A percentile compares a stretch with the other conserved stretches of the same genome.
Conservation (phyloP, 2,888 invertebrate genomes). For the Cheilosia vulpina region DNA sequence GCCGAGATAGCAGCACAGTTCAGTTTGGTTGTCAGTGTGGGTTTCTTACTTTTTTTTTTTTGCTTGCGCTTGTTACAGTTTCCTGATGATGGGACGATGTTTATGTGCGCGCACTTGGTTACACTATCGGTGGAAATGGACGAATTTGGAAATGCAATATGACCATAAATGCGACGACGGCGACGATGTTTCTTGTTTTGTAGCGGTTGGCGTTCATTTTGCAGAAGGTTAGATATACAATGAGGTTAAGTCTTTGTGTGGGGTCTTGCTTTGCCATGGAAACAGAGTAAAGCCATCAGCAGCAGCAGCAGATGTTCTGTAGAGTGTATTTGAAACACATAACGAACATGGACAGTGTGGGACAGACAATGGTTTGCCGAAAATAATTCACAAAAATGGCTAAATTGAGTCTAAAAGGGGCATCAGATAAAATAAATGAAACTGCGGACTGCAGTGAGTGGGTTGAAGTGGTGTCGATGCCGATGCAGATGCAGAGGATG, state of each 20-base stretch:
- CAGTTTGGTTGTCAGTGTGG: not conserved
- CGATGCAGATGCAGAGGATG: not conserved
- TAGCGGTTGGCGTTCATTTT: not conserved
- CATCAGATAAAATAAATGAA: conserved; percentile 15
- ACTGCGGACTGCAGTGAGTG: not conserved
- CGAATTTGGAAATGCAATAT: conserved; percentile 46
- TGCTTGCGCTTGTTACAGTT: not conserved
- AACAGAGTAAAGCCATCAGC: not conserved
- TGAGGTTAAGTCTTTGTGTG: conserved; percentile 14
- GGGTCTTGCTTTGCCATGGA: not conserved
- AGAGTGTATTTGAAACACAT: not conserved
- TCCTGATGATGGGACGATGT: not conserved
- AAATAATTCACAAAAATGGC: not conserved
- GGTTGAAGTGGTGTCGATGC: not conserved
- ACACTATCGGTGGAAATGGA: conserved; percentile 23
- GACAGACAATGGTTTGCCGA: not conserved
- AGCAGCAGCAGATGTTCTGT: conserved; percentile 3
- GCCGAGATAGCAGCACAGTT: conserved; percentile 32
- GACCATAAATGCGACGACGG: conserved; percentile 33
- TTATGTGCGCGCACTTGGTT: not conserved
- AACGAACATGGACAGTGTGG: not conserved
- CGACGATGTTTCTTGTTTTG: conserved; percentile 6
- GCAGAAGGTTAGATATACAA: not conserved
- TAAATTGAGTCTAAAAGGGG: conserved; percentile 11
- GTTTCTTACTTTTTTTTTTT: not conserved